Conservation (phyloP, 1,140 invertebrate species). For the Zelostemma sp. region DNA sequence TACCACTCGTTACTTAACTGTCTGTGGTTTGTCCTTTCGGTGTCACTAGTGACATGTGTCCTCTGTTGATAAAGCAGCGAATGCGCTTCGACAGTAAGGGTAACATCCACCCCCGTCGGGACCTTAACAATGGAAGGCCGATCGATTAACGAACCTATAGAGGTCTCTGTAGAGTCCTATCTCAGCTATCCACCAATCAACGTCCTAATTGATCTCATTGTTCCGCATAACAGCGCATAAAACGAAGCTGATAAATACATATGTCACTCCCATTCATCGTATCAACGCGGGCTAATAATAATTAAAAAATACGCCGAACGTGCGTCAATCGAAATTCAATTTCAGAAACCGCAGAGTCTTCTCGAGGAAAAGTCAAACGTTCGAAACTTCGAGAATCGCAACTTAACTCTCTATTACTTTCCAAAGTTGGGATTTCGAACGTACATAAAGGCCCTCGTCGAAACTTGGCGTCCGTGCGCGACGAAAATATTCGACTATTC, state of each 20-base stretch:
- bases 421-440: too few species aligned
- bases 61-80: constrained; percentile 13
- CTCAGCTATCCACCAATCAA: constrained; percentile 8
- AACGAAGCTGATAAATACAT: not conserved
- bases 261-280: not conserved
- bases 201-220: constrained; percentile 14
- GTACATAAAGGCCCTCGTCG: too few species aligned
- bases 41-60: constrained; percentile 5
- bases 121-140: not conserved
- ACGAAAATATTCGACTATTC: too few species aligned
- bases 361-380: too few species aligned
- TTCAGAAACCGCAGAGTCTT: too few species aligned
- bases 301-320: too few species aligned
- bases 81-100: not conserved
- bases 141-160: constrained; percentile 14
- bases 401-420: too few species aligned
- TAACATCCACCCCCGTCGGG: constrained; percentile 8
- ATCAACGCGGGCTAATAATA: not conserved
- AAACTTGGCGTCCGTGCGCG: too few species aligned
- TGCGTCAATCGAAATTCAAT: too few species aligned
- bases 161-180: constrained; percentile 8
- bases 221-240: not conserved
- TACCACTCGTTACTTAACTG: constrained; percentile 6
- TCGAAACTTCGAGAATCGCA: too few species aligned
- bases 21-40: constrained; percentile 1